Evolutionary conservation across 2,797 vertebrate genomes (phyloP), one percentile per base, ranked within the genome.

Genomic region (Acanthiza pusilla): DNA sequence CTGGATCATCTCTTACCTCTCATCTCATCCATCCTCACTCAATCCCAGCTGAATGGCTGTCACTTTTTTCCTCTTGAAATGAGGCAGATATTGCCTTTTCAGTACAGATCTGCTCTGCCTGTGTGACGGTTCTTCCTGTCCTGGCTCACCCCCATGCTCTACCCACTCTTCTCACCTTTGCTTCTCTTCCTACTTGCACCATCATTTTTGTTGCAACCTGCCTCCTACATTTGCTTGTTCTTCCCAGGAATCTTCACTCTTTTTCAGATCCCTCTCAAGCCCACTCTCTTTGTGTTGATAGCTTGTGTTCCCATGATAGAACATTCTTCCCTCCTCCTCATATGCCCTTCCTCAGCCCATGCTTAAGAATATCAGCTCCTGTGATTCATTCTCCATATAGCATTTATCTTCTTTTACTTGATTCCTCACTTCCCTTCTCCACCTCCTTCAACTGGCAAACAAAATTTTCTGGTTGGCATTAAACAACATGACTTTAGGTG

Each of bases 381-480:
- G 34, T 95, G 94, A 97, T 88, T 96, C 82, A 80, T 74, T 95
- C 2, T 7, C 68, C 40, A 26, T 43, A 25, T 48, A 93, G 68
- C 75, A 84, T 93, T 60, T 74, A 54, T 85, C 70, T 93, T 77
- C 42, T 85, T 73, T 66, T 68, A 7, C 75, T 76, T 85, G 27
- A 48, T 85, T 88, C 73, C 36, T 88, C 66, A 66, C 70, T 89
- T 95, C 30, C 7, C 29, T 47, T 83, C 58, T 89, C 65, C 63
- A 77, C 70, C 82, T 91, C 70, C 91, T 96, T 92, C 60, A 75
- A n/a, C 10, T 91, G 76, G 89, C 89, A 96, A 93, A 91, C 40
- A 82, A 42, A 45, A 65, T 40, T 83, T 93, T 88, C 54, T 75
- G n/a, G 9, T 72, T 94, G 70, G 66, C 70, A 23, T 85, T 88